Conservation (phyloP, 2,113 vertebrate genomes). For the Thunnus thynnus region DNA sequence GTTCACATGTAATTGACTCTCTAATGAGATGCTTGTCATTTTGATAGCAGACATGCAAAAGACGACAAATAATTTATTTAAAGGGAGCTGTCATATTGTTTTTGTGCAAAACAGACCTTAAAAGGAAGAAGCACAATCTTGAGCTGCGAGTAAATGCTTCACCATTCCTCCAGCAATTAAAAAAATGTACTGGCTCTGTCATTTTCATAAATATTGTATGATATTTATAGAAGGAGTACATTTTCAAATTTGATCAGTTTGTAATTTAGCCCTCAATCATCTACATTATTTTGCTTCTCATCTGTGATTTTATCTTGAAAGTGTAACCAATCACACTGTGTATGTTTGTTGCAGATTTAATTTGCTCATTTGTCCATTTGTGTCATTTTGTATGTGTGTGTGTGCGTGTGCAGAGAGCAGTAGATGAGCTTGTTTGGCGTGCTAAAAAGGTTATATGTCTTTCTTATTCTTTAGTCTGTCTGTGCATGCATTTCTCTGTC, state of each 20-base stretch:
- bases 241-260: conserved; percentile 23
- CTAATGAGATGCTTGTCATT: conserved; percentile 43
- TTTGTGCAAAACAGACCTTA: neutral
- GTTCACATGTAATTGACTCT: conserved; percentile 24
- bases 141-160: neutral
- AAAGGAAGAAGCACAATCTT: neutral
- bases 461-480: conserved; percentile 13
- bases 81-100: conserved; percentile 11
- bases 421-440: conserved; percentile 56
- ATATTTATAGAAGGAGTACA: neutral
- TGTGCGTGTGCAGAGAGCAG: conserved; percentile 67
- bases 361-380: conserved; percentile 47
- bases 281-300: neutral
- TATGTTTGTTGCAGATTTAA: conserved; percentile 15
- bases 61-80: conserved; percentile 23
- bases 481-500: conserved; percentile 45
- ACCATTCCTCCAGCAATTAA: conserved; percentile 23
- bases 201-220: conserved; percentile 4
- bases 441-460: conserved; percentile 65
- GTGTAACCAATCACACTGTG: neutral
- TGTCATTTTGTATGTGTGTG: conserved; percentile 47
- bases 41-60: conserved; percentile 23
- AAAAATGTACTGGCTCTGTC: neutral
- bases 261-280: neutral
- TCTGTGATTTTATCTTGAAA: neutral